Evolutionary conservation across 2,113 vertebrate genomes (phyloP), one percentile per base, ranked within the genome.

Genomic region (Podocnemis expansa): DNA sequence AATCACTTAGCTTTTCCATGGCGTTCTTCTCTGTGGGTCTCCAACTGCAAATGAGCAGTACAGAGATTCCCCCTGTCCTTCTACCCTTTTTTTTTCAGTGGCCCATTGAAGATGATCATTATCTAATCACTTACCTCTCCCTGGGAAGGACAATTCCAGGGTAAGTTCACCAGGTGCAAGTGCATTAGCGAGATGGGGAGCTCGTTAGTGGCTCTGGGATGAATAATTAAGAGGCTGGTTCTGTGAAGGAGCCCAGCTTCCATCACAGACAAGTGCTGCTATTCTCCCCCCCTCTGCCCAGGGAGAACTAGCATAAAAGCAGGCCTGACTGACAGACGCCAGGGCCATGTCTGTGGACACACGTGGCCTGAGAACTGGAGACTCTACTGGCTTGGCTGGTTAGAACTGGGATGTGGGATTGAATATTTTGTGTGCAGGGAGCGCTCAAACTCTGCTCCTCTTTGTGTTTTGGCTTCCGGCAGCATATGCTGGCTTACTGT

Each of bases 211-310:
- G 51, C 43, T 38, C 8, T 38, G 49, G 80, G 95, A 97, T 98
- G 95, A 97, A 98, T 98, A 98, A 98, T 98, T 96, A 94, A 98
- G 96, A 94, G 94, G 63, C 87, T 93, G 96, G 94, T 95, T 94
- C 95, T 96, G 93, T 96, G 95, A 95, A 85, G 94, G 91, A 97
- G 97, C 96, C 98, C 95, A 85, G 97, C 96, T 98, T 98, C 98
- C 98, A 97, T 97, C 98, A 97, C 97, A 80, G 51, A 87, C 93
- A 90, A 43, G 47, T 52, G n/a, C 60, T 29, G n/a, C 73, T 63
- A 54, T n/a, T 29, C 54, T 75, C 51, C 49, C n/a, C n/a, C 51
- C 47, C 43, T 38, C 70, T 43, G 6, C 41, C 29, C 6, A 11
- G 41, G 52, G 75, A 47, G 41, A 14, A 43, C 80, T 29, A 52